Conservation (phyloP, 1,140 invertebrate species). For the Pachyrhynchus sulphureomaculatus region DNA sequence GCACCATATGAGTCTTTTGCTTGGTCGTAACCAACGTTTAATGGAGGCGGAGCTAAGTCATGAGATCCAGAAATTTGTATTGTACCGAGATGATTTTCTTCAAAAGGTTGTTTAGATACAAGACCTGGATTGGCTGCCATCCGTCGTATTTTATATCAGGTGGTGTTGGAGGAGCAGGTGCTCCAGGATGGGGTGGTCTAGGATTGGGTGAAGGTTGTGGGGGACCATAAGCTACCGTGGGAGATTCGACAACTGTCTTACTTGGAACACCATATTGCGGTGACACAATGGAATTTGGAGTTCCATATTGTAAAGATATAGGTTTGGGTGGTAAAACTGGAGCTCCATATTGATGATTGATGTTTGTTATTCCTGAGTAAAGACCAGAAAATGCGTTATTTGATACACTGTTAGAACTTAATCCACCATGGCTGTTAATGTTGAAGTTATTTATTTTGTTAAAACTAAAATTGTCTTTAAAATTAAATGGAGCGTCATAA, state of each 20-base stretch:
- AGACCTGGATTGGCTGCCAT: conserved; percentile 79
- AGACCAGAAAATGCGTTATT: conserved; percentile 10
- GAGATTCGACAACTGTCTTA: conserved; percentile 24
- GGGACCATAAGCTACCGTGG: conserved; percentile 45
- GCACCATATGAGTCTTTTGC: conserved; percentile 21
- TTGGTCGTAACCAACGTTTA: conserved; percentile 15
- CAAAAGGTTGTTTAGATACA: conserved; percentile 49
- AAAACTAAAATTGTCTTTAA: conserved; percentile 30
- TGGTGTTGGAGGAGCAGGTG: conserved; percentile 70
- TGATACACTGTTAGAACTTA: neutral
- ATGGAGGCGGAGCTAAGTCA: conserved; percentile 54
- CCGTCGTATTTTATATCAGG: conserved; percentile 78
- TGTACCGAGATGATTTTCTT: conserved; percentile 48
- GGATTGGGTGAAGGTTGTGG: conserved; percentile 54
- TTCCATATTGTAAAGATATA: conserved; percentile 52
- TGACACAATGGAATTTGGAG: conserved; percentile 32
- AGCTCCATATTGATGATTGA: conserved; percentile 37
- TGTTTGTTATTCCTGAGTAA: conserved; percentile 20
- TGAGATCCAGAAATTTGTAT: conserved; percentile 42
- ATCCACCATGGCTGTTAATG: neutral
- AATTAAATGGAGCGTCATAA: conserved; percentile 45
- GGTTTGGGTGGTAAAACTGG: conserved; percentile 50
- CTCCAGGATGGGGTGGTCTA: conserved; percentile 62
- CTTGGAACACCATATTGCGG: conserved; percentile 51
- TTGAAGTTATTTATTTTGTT: conserved; percentile 41